Percentiles rank a stretch among this genome's conserved stretches.
phyloP scores from a whole-genome alignment of 1,140 invertebrate species.

The Brachionus plicatilis region DNA sequence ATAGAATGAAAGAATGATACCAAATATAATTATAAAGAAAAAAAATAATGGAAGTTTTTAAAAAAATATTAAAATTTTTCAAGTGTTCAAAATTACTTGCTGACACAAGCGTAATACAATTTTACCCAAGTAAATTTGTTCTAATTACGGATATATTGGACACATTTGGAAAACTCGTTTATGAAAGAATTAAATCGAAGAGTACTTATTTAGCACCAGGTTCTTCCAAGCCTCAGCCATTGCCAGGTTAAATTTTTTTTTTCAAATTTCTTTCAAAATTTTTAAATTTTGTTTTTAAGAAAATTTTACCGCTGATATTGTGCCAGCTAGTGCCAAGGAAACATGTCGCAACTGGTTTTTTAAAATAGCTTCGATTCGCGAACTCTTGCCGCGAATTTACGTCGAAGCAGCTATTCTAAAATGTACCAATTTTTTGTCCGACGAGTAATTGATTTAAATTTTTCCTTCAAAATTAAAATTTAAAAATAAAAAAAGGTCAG shows the following conservation, averaged over 20 bases:
- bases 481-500: slow-evolving; percentile 60
- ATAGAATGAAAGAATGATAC: no score
- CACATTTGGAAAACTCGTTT: slow-evolving; percentile 85
- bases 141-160: slow-evolving; percentile 90
- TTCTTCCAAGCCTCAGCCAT: slow-evolving; percentile 53
- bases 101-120: slow-evolving; percentile 78
- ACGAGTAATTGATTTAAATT: slow-evolving; percentile 56
- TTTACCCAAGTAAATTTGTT: slow-evolving; percentile 96
- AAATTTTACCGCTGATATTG: slow-evolving; percentile 62
- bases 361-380: slow-evolving; percentile 93
- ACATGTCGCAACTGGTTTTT: slow-evolving; percentile 98
- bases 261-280: background rate
- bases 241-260: slow-evolving; percentile 59
- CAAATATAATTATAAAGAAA: no score
- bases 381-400: slow-evolving; percentile 86
- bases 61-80: no score
- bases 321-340: slow-evolving; percentile 82
- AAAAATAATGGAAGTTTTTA: no score
- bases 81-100: slow-evolving; percentile 84
- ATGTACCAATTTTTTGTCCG: slow-evolving; percentile 76
- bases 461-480: background rate
- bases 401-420: slow-evolving; percentile 86
- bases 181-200: slow-evolving; percentile 75
- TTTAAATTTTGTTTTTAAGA: slow-evolving; percentile 42
- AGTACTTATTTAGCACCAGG: slow-evolving; percentile 62